These are phyloP conservation scores for Aulostomus chinensis DNA, from an alignment of 2,797 vertebrate genomes.

Conservation along the genomic window DNA sequence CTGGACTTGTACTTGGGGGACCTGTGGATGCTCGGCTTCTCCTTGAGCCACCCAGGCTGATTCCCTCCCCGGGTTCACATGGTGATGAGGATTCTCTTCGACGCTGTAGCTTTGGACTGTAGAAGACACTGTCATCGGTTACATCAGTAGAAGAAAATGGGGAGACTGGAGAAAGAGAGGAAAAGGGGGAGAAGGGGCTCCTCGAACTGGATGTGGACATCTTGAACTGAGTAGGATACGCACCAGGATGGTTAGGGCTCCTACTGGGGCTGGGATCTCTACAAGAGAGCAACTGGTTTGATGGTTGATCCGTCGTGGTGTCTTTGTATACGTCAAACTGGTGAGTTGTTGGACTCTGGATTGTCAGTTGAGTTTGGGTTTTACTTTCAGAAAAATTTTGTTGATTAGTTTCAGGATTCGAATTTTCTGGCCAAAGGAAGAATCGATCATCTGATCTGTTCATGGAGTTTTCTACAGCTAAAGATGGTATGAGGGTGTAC, in stretches of 20 bases:
- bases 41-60: conserved; percentile 41
- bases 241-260: conserved; percentile 27
- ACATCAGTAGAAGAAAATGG: conserved; percentile 52
- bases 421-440: conserved; percentile 28
- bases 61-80: conserved; percentile 52
- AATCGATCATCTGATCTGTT: conserved; percentile 15
- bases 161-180: conserved; percentile 61
- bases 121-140: conserved; percentile 75
- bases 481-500: conserved; percentile 30
- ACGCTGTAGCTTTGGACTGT: conserved; percentile 66
- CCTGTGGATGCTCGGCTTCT: conserved; percentile 57
- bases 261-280: conserved; percentile 43
- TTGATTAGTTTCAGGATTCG: conserved; percentile 8
- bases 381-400: conserved; percentile 20
- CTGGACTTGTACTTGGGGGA: conserved; percentile 40
- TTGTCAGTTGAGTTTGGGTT: conserved; percentile 21
- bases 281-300: conserved; percentile 33
- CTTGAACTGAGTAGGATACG: conserved; percentile 38
- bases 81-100: conserved; percentile 56
- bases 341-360: conserved; percentile 17
- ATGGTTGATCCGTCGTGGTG: conserved; percentile 22
- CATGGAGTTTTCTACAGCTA: conserved; percentile 3
- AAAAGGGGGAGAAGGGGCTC: conserved; percentile 68
- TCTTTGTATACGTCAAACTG: conserved; percentile 37
- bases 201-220: conserved; percentile 59